A percentile compares a stretch with the other conserved stretches of the same genome.
phyloP scores from a whole-genome alignment of 2,797 vertebrate genomes.

The Catharus ustulatus region DNA sequence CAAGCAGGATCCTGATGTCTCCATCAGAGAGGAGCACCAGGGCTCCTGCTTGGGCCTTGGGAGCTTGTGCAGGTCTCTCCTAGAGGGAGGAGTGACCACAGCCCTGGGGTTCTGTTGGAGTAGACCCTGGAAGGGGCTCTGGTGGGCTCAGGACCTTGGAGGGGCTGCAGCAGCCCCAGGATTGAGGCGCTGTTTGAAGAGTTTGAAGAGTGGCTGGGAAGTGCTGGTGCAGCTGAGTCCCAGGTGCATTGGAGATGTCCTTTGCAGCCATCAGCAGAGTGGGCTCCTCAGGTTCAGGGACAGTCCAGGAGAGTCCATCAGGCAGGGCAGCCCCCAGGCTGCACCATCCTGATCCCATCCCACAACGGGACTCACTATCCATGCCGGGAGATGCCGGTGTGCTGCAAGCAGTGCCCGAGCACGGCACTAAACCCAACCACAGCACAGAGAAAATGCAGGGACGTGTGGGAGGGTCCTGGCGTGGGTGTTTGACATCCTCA shows the following conservation, averaged over 20 bases:
- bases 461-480: not conserved
- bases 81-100: not conserved
- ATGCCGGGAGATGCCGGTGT: rapidly evolving
- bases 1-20: not conserved
- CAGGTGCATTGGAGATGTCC: not conserved
- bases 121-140: not conserved
- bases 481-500: not conserved
- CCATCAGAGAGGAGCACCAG: rapidly evolving
- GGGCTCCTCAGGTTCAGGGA: not conserved
- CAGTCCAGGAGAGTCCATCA: rapidly evolving
- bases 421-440: rapidly evolving
- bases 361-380: rapidly evolving
- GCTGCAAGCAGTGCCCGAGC: not conserved
- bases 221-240: rapidly evolving
- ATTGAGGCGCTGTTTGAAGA: rapidly evolving
- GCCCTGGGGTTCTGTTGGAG: not conserved
- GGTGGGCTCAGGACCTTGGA: not conserved
- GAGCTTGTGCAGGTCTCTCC: not conserved
- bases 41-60: not conserved
- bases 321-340: rapidly evolving
- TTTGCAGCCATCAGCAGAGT: not conserved
- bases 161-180: not conserved
- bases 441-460: not conserved
- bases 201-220: not conserved
- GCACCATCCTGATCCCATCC: rapidly evolving